These are phyloP conservation scores for Oceanodroma tethys DNA, from an alignment of 2,113 vertebrate species.

Conservation along the genomic window DNA sequence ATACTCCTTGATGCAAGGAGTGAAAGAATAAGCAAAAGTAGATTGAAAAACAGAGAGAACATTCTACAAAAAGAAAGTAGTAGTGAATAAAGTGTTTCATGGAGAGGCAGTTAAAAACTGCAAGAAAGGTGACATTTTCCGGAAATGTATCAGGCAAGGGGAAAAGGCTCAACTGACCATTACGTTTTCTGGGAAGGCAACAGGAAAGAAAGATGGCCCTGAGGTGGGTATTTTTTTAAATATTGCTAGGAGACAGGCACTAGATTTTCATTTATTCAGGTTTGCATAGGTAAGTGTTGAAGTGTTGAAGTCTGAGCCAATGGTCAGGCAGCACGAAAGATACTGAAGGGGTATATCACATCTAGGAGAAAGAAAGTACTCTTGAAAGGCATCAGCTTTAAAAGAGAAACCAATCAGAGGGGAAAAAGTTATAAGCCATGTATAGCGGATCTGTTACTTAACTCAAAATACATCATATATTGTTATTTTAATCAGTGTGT, in stretches of 20 bases:
- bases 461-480: neutral
- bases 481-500: neutral
- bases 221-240: neutral
- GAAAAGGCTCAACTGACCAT: neutral
- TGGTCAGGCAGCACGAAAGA: neutral
- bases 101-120: neutral
- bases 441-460: neutral
- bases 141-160: neutral
- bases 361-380: neutral
- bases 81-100: neutral
- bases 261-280: neutral
- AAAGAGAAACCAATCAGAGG: neutral
- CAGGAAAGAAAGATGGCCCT: neutral
- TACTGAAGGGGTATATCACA: neutral
- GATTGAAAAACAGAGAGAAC: neutral
- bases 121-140: neutral
- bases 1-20: neutral
- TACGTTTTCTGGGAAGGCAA: neutral
- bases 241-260: neutral
- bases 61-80: neutral
- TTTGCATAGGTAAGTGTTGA: neutral
- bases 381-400: neutral
- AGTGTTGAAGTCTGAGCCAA: neutral
- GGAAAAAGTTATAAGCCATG: neutral
- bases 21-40: neutral